Conservation (phyloP, 2,888 invertebrate genomes). For the Cepaea hortensis region DNA sequence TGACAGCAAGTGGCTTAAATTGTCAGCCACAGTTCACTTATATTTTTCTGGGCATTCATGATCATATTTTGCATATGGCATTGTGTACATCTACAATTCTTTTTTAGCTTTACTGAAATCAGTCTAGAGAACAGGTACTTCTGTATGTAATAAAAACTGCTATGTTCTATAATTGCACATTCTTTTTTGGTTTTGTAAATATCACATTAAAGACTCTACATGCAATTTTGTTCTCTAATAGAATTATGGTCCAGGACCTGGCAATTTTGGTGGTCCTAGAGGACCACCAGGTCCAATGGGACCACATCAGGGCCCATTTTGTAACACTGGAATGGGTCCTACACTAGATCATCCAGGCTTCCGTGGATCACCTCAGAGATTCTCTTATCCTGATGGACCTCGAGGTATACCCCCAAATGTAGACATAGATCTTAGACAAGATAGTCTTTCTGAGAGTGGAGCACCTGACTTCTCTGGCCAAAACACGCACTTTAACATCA, state of each 20-base stretch:
- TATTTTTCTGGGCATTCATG: too few species aligned
- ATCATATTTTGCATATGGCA: too few species aligned
- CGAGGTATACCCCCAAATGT: conserved; percentile 26
- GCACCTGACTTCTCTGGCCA: conserved; percentile 20
- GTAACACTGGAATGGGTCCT: conserved; percentile 41
- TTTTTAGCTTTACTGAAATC: too few species aligned
- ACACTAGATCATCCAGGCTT: conserved; percentile 40
- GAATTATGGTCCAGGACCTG: conserved; percentile 47
- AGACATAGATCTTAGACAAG: conserved; percentile 18
- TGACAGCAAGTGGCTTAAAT: too few species aligned
- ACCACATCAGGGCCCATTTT: conserved; percentile 46
- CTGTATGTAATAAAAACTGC: too few species aligned
- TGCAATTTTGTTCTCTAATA: too few species aligned
- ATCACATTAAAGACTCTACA: too few species aligned
- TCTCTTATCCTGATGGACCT: conserved; percentile 28
- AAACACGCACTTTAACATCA: conserved; percentile 21
- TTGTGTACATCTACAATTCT: too few species aligned
- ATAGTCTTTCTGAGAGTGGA: conserved; percentile 10
- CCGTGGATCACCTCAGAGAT: conserved; percentile 38
- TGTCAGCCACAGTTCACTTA: too few species aligned
- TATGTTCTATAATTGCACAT: too few species aligned
- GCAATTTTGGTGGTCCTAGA: conserved; percentile 35
- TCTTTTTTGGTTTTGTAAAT: too few species aligned
- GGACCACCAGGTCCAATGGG: conserved; percentile 42
- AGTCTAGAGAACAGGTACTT: too few species aligned